Evolutionary conservation across 2,797 vertebrate species (phyloP), one percentile per base, ranked within the genome.

Genomic region (Sorex maritimensis): DNA sequence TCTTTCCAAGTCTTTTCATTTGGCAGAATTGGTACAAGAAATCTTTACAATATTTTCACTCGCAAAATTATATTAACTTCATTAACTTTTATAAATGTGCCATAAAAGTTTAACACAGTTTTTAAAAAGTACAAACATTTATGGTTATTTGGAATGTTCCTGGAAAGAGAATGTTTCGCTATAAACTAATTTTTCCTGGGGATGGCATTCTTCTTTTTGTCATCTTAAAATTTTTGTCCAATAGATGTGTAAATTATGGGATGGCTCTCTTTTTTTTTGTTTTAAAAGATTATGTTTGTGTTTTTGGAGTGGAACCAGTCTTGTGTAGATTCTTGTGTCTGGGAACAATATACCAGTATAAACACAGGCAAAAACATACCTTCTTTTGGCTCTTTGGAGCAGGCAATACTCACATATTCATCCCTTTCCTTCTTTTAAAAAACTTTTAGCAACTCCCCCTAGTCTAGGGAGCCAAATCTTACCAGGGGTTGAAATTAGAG

Each of bases 51-150:
- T 24, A 38, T 79, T 89, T 69, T 75, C 67, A 30, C 28, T 75
- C 24, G 63, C 34, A 80, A 21, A 72, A 74, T 75, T 85, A 91
- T 34, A 79, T 44, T 7, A 34, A 34, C 10, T 38, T 79, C 46
- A 41, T 34, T 77, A 80, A 85, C 52, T 80, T 89, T n/a, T 63
- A 58, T 85, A 67, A 81, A 30, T 15, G 71, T 86, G 26, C 41
- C 24, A 28, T 12, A 75, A 80, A 30, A 8, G 11, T 49, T 46
- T 63, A 14, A 72, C 38, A 80, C 17, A 41, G 65, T 86, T 93
- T 85, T 81, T 41, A 86, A 84, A 74, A 28, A 24, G 26, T 41
- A 49, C 6, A 90, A 85, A 92, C n/a, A 84, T 30, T 46, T 92
- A 15, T 55, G 58, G 71, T 19, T 46, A 46, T 41, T 90, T 85